Evolutionary conservation across 2,888 invertebrate genomes (phyloP).

Genomic region (Trichopria drosophilae): DNA sequence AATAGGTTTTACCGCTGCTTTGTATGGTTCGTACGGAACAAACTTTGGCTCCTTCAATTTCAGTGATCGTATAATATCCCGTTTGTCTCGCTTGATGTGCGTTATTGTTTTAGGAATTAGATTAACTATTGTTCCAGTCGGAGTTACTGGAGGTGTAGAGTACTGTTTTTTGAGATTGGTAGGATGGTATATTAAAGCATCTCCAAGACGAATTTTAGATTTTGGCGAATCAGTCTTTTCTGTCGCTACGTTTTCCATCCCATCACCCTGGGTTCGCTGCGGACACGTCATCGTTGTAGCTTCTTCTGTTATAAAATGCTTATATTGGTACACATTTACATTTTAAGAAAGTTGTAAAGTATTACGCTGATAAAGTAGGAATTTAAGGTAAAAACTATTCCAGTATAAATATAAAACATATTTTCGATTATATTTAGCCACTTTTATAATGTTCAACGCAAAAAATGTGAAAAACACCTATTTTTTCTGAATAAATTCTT

Average conservation of each 20-base stretch:
- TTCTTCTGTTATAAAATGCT: too few relatives aligned
- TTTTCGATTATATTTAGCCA: too few relatives aligned
- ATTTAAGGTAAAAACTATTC: too few relatives aligned
- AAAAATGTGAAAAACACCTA: too few relatives aligned
- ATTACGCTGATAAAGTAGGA: too few relatives aligned
- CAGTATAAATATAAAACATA: too few relatives aligned
- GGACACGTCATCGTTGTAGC: conserved; percentile 44
- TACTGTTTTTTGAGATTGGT: conserved; percentile 52
- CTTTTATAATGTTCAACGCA: too few relatives aligned
- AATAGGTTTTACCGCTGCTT: conserved; percentile 81
- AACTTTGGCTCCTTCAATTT: conserved; percentile 76
- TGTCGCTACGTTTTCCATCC: conserved; percentile 67
- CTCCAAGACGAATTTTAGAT: conserved; percentile 49
- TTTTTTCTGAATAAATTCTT: too few relatives aligned
- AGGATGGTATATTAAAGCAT: conserved; percentile 57
- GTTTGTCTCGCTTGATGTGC: conserved; percentile 63
- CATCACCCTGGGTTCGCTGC: conserved; percentile 73
- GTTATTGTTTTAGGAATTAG: conserved; percentile 67
- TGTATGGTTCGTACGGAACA: conserved; percentile 86
- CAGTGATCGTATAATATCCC: conserved; percentile 51
- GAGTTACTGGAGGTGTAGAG: conserved; percentile 58
- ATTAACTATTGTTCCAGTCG: conserved; percentile 64
- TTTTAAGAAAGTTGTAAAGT: too few relatives aligned
- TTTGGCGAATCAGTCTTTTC: conserved; percentile 34
- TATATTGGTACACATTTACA: too few relatives aligned